phyloP scores from a whole-genome alignment of 1,140 invertebrate species.

The Lucilia cuprina region DNA sequence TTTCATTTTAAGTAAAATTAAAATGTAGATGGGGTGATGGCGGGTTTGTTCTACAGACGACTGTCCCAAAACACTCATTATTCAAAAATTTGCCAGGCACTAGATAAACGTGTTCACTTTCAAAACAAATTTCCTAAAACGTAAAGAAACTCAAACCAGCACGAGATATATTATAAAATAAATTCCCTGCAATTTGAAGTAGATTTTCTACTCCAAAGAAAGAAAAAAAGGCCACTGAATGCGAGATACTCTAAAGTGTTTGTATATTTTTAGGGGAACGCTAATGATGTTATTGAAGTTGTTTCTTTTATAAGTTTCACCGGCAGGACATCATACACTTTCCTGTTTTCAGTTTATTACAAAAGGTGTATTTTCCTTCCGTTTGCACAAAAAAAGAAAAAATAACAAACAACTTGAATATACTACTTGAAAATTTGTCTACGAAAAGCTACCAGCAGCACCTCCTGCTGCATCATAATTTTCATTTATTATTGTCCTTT shows the following conservation, averaged over 20 bases:
- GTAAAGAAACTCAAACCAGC: too few species aligned
- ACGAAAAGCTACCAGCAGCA: neutral
- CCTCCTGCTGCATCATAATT: neutral
- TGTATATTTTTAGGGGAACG: neutral
- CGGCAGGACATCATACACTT: too few species aligned
- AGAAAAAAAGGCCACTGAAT: too few species aligned
- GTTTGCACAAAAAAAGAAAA: too few species aligned
- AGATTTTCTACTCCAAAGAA: neutral
- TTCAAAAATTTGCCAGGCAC: neutral
- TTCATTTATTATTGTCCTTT: slow-evolving; percentile 13
- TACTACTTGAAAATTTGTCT: too few species aligned
- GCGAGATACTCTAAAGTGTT: too few species aligned
- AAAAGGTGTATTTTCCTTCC: neutral
- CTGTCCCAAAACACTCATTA: neutral
- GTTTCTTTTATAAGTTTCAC: neutral
- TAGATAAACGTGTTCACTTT: neutral
- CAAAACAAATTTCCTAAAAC: neutral
- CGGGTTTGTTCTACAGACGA: too few species aligned
- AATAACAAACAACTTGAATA: too few species aligned
- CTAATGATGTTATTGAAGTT: slow-evolving; percentile 34
- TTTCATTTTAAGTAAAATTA: neutral
- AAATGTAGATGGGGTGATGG: neutral
- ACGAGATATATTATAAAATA: neutral
- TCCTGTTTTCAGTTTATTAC: neutral
- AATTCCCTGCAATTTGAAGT: neutral